phyloP scores from a whole-genome alignment of 2,113 vertebrate species.

The Ranitomeya variabilis region DNA sequence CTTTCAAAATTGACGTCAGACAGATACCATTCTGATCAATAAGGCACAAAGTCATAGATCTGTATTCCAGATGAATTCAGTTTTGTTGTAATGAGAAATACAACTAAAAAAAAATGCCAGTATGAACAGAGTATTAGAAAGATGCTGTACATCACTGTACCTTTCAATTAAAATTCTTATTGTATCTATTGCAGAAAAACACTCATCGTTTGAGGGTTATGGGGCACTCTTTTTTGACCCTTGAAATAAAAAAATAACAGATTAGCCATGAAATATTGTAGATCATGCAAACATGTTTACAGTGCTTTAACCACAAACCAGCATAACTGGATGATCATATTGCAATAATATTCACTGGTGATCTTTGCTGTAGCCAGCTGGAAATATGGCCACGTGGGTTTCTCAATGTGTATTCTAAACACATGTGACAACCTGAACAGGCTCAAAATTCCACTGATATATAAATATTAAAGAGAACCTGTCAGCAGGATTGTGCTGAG shows the following conservation, averaged over 20 bases:
- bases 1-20: too few species aligned
- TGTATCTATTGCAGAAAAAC: neutral
- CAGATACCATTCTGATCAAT: too few species aligned
- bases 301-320: neutral
- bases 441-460: neutral
- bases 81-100: too few species aligned
- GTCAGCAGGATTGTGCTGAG: too few species aligned
- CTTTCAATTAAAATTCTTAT: neutral
- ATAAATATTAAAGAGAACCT: too few species aligned
- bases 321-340: conserved; percentile 9
- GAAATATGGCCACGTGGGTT: neutral
- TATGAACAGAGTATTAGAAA: too few species aligned
- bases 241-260: neutral
- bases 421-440: neutral
- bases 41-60: too few species aligned
- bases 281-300: neutral
- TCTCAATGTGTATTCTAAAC: neutral
- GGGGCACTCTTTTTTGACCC: too few species aligned
- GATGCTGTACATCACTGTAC: too few species aligned
- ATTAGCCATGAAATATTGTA: neutral
- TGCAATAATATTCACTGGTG: neutral
- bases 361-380: neutral
- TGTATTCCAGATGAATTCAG: too few species aligned
- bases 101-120: too few species aligned
- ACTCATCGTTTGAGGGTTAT: neutral